Percentiles rank a stretch among this genome's conserved stretches.
Evolutionary conservation across 1,140 invertebrate genomes (phyloP).

Genomic region (Trichonephila clavipes): DNA sequence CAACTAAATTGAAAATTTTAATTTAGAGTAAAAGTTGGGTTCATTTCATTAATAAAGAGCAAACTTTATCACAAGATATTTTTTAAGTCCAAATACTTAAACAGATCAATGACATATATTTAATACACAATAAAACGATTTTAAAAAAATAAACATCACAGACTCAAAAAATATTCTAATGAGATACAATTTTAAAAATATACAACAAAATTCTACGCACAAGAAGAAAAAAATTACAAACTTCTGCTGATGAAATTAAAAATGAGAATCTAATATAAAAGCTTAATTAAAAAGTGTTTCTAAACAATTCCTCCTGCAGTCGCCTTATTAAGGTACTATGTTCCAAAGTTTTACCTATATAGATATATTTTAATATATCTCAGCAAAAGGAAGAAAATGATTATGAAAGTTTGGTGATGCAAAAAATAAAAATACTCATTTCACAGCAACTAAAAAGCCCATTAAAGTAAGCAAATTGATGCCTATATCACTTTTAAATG

Average conservation of each 20-base stretch:
- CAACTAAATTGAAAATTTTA: too few relatives aligned
- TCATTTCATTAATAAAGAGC: too few relatives aligned
- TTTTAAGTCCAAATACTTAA: too few relatives aligned
- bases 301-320: too few relatives aligned
- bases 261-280: too few relatives aligned
- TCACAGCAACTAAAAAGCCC: not conserved
- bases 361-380: not conserved
- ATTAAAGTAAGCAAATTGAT: constrained; percentile 15
- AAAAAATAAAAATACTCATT: not conserved
- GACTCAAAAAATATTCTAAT: not conserved
- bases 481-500: not conserved
- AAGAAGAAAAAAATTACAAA: not conserved
- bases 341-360: too few relatives aligned
- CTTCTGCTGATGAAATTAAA: too few relatives aligned
- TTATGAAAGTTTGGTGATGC: not conserved
- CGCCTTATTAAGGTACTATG: too few relatives aligned
- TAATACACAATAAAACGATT: not conserved
- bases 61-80: too few relatives aligned
- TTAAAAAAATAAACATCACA: constrained; percentile 5
- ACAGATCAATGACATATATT: not conserved
- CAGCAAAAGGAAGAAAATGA: not conserved
- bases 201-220: not conserved
- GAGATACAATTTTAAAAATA: not conserved
- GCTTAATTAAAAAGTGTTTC: too few relatives aligned
- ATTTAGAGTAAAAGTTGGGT: too few relatives aligned